Evolutionary conservation across 2,888 invertebrate species (phyloP).

Genomic region (Noctua fimbriata): DNA sequence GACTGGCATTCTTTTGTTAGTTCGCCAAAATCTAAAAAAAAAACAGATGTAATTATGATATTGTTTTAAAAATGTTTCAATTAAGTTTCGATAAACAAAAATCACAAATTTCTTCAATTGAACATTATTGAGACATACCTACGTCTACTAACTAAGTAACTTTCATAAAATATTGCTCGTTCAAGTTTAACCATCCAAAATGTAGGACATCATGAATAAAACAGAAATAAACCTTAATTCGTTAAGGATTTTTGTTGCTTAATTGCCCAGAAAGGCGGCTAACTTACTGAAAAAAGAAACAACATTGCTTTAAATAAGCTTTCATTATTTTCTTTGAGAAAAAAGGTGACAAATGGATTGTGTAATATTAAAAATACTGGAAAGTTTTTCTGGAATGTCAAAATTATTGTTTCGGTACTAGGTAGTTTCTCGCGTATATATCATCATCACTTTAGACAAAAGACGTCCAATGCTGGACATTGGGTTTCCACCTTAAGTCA

Average conservation of each 20-base stretch:
- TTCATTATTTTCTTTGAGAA: conserved; percentile 23
- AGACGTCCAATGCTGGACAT: neutral
- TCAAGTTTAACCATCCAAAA: conserved; percentile 17
- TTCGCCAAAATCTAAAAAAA: no score
- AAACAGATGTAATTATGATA: no score
- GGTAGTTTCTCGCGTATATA: neutral
- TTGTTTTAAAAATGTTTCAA: neutral
- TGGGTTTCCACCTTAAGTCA: neutral
- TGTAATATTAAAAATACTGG: neutral
- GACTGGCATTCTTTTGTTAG: no score
- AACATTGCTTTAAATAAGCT: conserved; percentile 18
- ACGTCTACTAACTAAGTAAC: neutral
- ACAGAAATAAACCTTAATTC: conserved; percentile 45
- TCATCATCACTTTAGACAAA: neutral
- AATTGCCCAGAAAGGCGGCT: conserved; percentile 29
- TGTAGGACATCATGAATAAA: conserved; percentile 44
- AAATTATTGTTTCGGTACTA: neutral
- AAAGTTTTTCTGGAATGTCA: neutral
- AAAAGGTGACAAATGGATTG: conserved; percentile 5
- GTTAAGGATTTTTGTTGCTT: conserved; percentile 35
- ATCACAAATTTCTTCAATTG: neutral
- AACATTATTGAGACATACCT: neutral
- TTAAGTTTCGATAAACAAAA: neutral
- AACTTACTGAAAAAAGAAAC: conserved; percentile 15
- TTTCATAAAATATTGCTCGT: conserved; percentile 32